Evolutionary conservation across 2,113 vertebrate genomes (phyloP), one percentile per base, ranked within the genome.

Genomic region (Aegotheles bennettii): DNA sequence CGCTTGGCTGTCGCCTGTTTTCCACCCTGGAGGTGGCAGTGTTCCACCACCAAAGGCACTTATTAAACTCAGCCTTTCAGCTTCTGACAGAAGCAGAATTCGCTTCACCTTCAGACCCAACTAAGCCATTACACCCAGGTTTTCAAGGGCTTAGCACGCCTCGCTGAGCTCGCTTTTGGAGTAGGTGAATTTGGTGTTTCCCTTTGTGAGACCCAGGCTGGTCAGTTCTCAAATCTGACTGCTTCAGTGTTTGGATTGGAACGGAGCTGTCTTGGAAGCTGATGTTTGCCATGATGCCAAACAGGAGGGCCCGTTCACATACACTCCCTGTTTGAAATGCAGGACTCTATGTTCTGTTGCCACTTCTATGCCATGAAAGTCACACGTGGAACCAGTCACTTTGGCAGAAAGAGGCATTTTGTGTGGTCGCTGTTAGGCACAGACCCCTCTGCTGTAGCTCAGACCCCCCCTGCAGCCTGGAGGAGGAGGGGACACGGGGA

Each of bases 331-430:
- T 20, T 31, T 48, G 40, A 36, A 18, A 20, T 2, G 9, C 21
- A 9, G 45, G 24, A 3, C 40, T n/a, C 10, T 21, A n/a, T 26
- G 16, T 45, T 7, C n/a, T 63, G 13, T 21, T 0, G 4, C 33
- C 51, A 48, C 54, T n/a, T 40, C 29, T 53, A 0, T 15, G 54
- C 26, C 47, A 3, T 8, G 7, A 16, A 75, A 80, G 26, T 38
- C 2, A 0, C 0, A 0, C 14, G 51, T 25, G 11, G 4, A 25
- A 29, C 16, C 9, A 24, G 17, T 47, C 13, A 1, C 23, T n/a
- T 2, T 3, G 6, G 33, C 9, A 23, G 69, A 17, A 54, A 20
- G 47, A 33, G 36, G 47, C 4, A 4, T 42, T 51, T 29, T 47
- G 23, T 15, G 3, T 3, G 23, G 61, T 20, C 16, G 3, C 20